Conservation (phyloP, 2,113 vertebrate genomes). For the Podarcis cretensis region DNA sequence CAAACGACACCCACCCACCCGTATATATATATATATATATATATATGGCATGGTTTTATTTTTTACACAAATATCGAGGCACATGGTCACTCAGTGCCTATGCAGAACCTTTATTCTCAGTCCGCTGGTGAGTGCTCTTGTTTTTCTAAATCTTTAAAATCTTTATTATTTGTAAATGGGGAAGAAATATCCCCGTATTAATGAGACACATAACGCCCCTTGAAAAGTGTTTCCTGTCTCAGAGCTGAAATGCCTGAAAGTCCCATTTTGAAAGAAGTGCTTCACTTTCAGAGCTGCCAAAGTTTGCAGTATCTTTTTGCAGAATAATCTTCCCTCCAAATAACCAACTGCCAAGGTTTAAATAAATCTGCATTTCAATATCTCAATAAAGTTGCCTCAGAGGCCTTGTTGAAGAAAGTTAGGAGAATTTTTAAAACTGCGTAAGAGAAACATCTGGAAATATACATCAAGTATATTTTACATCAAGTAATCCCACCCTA, state of each 20-base stretch:
- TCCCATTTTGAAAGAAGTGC: background rate
- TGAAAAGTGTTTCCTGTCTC: background rate
- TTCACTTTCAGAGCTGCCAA: background rate
- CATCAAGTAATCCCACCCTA: background rate
- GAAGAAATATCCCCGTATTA: too few relatives aligned
- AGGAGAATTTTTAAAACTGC: background rate
- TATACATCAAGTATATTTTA: background rate
- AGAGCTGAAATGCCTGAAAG: background rate
- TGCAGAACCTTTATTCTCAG: too few relatives aligned
- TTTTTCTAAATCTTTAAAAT: too few relatives aligned
- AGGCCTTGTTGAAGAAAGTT: background rate
- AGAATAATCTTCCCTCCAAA: background rate
- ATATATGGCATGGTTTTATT: too few relatives aligned
- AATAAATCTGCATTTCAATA: background rate
- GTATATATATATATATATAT: too few relatives aligned
- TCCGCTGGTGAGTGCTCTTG: too few relatives aligned
- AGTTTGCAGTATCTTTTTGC: too few relatives aligned
- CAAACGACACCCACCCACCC: too few relatives aligned
- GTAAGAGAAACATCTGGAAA: background rate
- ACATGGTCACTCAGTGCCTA: too few relatives aligned
- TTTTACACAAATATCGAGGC: too few relatives aligned
- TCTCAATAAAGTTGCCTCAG: background rate
- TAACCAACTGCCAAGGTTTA: background rate
- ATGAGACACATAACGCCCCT: background rate
- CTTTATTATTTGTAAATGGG: too few relatives aligned